Base-by-base conservation (phyloP, 2,113 vertebrate genomes). In the Channa maculata region DNA sequence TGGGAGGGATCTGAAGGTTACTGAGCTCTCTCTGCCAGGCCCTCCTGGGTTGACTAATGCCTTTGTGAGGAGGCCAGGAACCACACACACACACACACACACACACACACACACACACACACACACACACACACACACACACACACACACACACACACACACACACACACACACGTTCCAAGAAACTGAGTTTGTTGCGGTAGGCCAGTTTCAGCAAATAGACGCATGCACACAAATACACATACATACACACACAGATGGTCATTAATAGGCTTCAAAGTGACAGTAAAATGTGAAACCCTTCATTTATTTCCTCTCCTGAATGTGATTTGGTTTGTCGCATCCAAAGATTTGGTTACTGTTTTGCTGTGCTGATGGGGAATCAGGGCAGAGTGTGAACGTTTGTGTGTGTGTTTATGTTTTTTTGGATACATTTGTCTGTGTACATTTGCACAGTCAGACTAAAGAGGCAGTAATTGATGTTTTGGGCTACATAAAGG, bases 1-100 rank as follows among this genome's bases (percentile, higher is more conserved):
- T 88, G 86, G 92, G 92, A 91, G 92, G 91, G 88, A 90, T 88
- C 90, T 91, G 86, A 89, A 92, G 86, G 89, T 89, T 92, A 88
- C 87, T 84, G 85, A 88, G 88, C 77, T 67, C 79, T 75, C 76
- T 77, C 82, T 92, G 91, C 91, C 91, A 92, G 91, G 80, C 87
- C 88, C 91, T 92, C 90, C 91, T 93, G 91, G 86, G 82, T 85
- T 91, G 89, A 89, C 87, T 90, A 90, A 93, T 90, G 90, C 83
- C 91, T 92, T 93, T 91, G 91, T 93, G 84, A 84, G 70, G 85
- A 84, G 74, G 91, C 90, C 91, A 93, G 90, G 80, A 92, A 91
- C 79, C 87, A 70, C 80, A 86, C 84, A 85, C 75, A 82, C 82
- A 84, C 71, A 75, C 46, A 70, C 67, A 60, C 75, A 63, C 73